Evolutionary conservation across 2,888 invertebrate genomes (phyloP).

Genomic region (Phortica okadai): DNA sequence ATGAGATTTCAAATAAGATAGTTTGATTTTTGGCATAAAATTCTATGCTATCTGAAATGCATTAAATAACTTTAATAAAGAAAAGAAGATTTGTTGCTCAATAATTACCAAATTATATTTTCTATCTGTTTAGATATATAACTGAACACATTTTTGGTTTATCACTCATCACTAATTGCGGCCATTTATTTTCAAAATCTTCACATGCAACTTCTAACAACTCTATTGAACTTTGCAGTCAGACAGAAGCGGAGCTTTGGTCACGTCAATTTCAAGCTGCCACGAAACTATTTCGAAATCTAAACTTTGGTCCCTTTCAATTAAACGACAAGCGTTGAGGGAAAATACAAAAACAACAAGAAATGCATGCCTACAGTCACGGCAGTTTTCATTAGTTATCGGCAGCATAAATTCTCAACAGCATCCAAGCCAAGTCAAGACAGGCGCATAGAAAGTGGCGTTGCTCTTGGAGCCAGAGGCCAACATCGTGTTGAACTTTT

Average conservation of each 20-base stretch:
- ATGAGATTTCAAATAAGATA: too few relatives aligned
- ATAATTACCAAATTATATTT: neutral
- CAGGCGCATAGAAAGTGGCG: constrained; percentile 13
- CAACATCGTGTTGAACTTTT: constrained; percentile 30
- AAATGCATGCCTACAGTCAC: constrained; percentile 44
- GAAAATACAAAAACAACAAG: neutral
- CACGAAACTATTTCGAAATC: constrained; percentile 44
- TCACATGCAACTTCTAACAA: constrained; percentile 15
- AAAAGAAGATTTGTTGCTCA: neutral
- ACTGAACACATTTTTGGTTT: neutral
- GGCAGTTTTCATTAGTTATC: constrained; percentile 67
- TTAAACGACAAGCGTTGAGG: constrained; percentile 42
- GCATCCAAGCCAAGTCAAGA: neutral
- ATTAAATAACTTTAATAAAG: neutral
- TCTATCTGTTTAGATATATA: neutral
- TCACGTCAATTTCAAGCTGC: neutral
- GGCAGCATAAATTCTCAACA: constrained; percentile 53
- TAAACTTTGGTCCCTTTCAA: constrained; percentile 56
- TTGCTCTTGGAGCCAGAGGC: constrained; percentile 17
- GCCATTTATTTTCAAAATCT: constrained; percentile 17
- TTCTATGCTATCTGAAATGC: too few relatives aligned
- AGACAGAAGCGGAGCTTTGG: neutral
- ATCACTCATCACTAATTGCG: constrained; percentile 15
- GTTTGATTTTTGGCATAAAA: too few relatives aligned
- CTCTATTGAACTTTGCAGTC: constrained; percentile 7